Evolutionary conservation across 2,888 invertebrate genomes (phyloP).

Genomic region (Lampropteryx suffumata): DNA sequence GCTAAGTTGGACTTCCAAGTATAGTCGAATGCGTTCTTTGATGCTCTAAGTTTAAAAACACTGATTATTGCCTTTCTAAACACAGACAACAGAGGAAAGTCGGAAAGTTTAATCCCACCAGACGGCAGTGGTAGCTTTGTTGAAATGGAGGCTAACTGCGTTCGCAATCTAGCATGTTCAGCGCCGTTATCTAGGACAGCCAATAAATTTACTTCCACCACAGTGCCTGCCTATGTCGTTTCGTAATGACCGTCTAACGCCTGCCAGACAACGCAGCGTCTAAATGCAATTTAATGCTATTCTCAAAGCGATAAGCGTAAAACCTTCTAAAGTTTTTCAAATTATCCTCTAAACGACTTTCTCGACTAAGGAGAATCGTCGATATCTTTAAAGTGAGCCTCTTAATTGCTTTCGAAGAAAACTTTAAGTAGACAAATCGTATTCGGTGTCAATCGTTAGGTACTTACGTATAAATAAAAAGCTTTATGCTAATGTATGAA

Average conservation of each 20-base stretch:
- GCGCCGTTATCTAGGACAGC: slow-evolving; percentile 21
- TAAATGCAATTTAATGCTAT: slow-evolving; percentile 18
- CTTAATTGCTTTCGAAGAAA: neutral
- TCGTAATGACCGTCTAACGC: slow-evolving; percentile 22
- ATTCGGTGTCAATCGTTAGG: no score
- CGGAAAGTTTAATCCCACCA: slow-evolving; percentile 8
- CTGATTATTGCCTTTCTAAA: neutral
- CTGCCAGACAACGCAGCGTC: slow-evolving; percentile 19
- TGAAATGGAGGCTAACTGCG: slow-evolving; percentile 13
- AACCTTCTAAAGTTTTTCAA: neutral
- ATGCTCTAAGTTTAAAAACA: neutral
- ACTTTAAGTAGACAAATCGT: no score
- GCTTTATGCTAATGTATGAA: neutral
- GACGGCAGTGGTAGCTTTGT: slow-evolving; percentile 8
- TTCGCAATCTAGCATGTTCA: slow-evolving; percentile 9
- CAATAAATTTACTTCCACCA: slow-evolving; percentile 26
- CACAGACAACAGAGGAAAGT: slow-evolving; percentile 5
- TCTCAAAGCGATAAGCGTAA: slow-evolving; percentile 5
- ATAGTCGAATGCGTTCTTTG: no score
- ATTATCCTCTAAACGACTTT: no score
- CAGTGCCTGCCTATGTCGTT: neutral
- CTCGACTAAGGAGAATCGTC: no score
- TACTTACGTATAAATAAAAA: no score
- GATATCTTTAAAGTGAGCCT: neutral
- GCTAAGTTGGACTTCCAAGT: no score